These are phyloP conservation scores for Arctocebus calabarensis DNA, from an alignment of 2,797 vertebrate genomes.

Conservation along the genomic window DNA sequence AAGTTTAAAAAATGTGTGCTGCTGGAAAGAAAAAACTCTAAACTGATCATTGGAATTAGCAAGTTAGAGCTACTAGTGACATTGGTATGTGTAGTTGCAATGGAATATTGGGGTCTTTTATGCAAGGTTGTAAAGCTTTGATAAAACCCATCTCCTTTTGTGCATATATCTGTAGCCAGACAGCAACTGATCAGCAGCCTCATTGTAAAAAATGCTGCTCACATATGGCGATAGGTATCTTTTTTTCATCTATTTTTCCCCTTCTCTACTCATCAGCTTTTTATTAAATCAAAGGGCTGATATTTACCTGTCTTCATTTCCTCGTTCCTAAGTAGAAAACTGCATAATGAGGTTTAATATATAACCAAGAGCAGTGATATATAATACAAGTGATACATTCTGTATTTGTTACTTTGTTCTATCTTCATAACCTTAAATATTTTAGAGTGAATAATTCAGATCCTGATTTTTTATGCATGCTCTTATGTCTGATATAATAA, in stretches of 20 bases:
- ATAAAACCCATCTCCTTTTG: not conserved
- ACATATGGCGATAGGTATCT: not conserved
- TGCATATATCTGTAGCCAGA: not conserved
- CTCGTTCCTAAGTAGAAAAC: slow-evolving; percentile 12
- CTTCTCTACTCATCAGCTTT: not conserved
- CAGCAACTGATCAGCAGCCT: not conserved
- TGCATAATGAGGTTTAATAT: not conserved
- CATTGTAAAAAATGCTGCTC: not conserved
- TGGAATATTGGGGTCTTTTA: not conserved
- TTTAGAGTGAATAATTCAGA: not conserved
- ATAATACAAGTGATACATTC: not conserved
- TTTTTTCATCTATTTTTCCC: not conserved
- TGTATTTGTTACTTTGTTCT: not conserved
- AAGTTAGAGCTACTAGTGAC: not conserved
- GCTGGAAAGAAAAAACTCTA: not conserved
- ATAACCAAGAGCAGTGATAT: not conserved
- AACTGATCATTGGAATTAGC: not conserved
- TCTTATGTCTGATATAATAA: not conserved
- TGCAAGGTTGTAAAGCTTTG: not conserved
- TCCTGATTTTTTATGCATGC: not conserved
- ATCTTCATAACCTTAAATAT: not conserved
- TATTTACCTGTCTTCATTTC: not conserved
- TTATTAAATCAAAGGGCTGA: not conserved
- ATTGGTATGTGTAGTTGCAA: not conserved
- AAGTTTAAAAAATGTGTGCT: not conserved